Base-by-base conservation (phyloP, 2,113 vertebrate genomes). In the Microcebus murinus region DNA sequence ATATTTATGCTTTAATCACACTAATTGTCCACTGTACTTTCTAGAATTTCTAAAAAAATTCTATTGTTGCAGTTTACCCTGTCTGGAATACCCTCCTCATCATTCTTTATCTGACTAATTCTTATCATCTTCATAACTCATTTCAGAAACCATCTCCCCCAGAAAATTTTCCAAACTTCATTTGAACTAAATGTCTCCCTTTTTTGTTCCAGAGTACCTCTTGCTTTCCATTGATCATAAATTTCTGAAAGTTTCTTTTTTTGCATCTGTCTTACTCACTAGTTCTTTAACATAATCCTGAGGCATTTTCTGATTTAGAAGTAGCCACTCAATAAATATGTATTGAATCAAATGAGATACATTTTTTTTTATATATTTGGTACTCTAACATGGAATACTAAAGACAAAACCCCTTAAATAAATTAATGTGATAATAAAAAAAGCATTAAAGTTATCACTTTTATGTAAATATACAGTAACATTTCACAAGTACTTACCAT, bases 361-460 rank as follows among this genome's bases (percentile, higher is more conserved):
- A 84, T 39, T 59, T 85, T n/a, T 74, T 17, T 92, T 70, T 96
- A n/a, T 82, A 65, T 48, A 55, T 52, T 93, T 13, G 31, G 63
- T 17, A 82, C 67, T 85, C 57, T 65, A 34, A 85, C 93, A 70
- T 20, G 21, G 39, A 88, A 89, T 67, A 34, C 3, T n/a, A 73
- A 83, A 29, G 42, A 70, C 23, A 88, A 84, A 87, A 31, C 3
- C 29, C 42, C 31, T 95, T 50, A 71, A 2, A 70, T 81, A 89
- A 95, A 90, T 57, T 61, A 89, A 55, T n/a, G 36, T 52, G 31
- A 65, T 77, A 71, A 83, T 84, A 39, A 65, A 85, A 85, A 95
- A 70, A 31, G 15, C 10, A 86, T 87, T 83, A 70, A 90, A 86
- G 36, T 70, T 94, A 82, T 68, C 42, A 84, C n/a, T 39, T 70